Evolutionary conservation across 2,113 vertebrate species (phyloP), one percentile per base, ranked within the genome.

Genomic region (Anoplopoma fimbria): DNA sequence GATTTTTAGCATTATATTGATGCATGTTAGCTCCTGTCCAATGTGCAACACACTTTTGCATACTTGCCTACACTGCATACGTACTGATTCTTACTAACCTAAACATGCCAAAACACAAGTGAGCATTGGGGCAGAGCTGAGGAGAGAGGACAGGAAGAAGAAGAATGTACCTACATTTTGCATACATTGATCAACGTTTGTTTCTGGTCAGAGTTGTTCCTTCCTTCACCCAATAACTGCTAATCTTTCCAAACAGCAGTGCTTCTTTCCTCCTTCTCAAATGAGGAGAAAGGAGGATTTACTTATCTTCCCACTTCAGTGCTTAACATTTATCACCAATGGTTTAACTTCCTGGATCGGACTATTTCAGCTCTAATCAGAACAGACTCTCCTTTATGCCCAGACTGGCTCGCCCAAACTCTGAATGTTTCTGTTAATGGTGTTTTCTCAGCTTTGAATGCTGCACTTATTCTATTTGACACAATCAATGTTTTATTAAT

Each of bases 401-500:
- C n/a, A 17, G 45, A 21, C 67, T n/a, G n/a, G 14, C 19, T 61
- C 9, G 31, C 15, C 33, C 13, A 58, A 69, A 34, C 34, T 25
- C 19, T 57, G 17, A 33, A 71, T 42, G 42, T 55, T 67, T 57
- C 62, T 75, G 9, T 40, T 61, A 77, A 64, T 31, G 33, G 15
- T 33, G 45, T 53, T 23, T 49, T 69, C n/a, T 29, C 25, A 67
- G 15, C 23, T 34, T 45, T 29, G 12, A 70, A 60, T 57, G 57
- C 53, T 64, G 17, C 27, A 31, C 34, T 74, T 40, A 53, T 55
- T 69, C 34, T 51, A 2, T 65, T 69, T 57, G 29, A 69, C 34
- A 65, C 42, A 58, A 57, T 21, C 47, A 74, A 34, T 67, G 10
- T 81, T 64, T 76, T 69, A 64, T 38, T 67, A 55, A 75, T 67